A percentile compares a stretch with the other conserved stretches of the same genome.
phyloP scores from a whole-genome alignment of 2,113 vertebrate species.

The Podocnemis expansa region DNA sequence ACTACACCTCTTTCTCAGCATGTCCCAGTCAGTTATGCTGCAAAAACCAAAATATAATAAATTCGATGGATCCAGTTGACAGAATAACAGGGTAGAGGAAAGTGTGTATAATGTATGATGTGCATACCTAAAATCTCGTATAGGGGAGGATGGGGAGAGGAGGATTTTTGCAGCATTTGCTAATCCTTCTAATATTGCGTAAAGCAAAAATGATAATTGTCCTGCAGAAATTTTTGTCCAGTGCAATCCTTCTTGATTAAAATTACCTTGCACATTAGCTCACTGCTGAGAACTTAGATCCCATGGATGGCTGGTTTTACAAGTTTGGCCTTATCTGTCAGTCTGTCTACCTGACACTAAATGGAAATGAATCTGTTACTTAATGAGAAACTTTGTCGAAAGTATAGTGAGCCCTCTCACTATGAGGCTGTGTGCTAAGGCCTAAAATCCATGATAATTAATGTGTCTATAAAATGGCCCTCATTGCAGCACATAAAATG shows the following conservation, averaged over 20 bases:
- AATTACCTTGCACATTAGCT: conserved; percentile 46
- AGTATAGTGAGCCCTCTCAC: conserved; percentile 67
- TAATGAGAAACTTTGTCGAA: conserved; percentile 77
- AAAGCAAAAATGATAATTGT: conserved; percentile 27
- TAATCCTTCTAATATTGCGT: conserved; percentile 33
- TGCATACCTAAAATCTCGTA: rapidly evolving
- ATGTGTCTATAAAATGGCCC: conserved; percentile 67
- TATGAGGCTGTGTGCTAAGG: conserved; percentile 73
- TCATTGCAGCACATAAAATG: conserved; percentile 74
- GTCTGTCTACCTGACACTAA: conserved; percentile 47
- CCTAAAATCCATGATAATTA: conserved; percentile 79
- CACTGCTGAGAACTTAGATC: conserved; percentile 53
- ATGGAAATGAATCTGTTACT: conserved; percentile 73
- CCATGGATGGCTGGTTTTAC: conserved; percentile 61
- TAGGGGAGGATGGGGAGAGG: not conserved
- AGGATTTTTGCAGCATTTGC: conserved; percentile 29
- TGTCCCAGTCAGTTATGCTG: conserved; percentile 61
- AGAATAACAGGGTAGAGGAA: not conserved
- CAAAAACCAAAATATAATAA: conserved; percentile 33
- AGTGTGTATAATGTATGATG: not conserved
- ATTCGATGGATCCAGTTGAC: not conserved
- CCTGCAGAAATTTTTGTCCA: conserved; percentile 44
- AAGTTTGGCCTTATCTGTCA: conserved; percentile 70
- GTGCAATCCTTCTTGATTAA: conserved; percentile 37
- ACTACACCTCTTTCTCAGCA: not conserved